A percentile compares a stretch with the other conserved stretches of the same genome.
These are phyloP conservation scores for Acronicta leporina DNA, from an alignment of 2,888 invertebrate species.

Conservation along the genomic window DNA sequence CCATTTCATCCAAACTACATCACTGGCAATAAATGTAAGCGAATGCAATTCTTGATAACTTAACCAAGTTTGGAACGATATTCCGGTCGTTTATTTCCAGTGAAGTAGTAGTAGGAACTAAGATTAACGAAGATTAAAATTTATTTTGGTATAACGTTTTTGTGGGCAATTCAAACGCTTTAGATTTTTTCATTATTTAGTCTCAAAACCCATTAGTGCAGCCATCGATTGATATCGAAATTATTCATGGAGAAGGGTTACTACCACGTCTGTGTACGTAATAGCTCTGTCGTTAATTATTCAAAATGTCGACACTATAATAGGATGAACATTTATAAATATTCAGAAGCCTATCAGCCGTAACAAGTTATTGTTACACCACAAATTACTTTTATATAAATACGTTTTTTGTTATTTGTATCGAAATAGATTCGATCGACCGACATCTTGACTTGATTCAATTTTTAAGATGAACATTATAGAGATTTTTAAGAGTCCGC, in stretches of 20 bases:
- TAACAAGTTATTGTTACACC: slow-evolving; percentile 51
- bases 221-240: slow-evolving; percentile 63
- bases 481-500: no score
- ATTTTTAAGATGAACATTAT: no score
- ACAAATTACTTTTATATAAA: slow-evolving; percentile 57
- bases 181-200: slow-evolving; percentile 54
- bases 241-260: slow-evolving; percentile 63
- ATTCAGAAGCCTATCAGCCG: slow-evolving; percentile 73
- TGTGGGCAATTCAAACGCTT: slow-evolving; percentile 31
- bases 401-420: slow-evolving; percentile 21
- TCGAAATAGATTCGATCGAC: no score
- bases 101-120: no score
- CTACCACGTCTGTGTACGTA: slow-evolving; percentile 64
- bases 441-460: no score
- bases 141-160: not conserved
- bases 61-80: no score
- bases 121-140: no score
- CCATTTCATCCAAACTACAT: no score
- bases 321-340: slow-evolving; percentile 81
- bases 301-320: slow-evolving; percentile 84
- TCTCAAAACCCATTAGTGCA: slow-evolving; percentile 57
- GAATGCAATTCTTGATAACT: no score
- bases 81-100: no score
- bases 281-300: slow-evolving; percentile 81
- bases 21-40: no score